Evolutionary conservation across 1,140 invertebrate genomes (phyloP), one percentile per base, ranked within the genome.

Genomic region (Brachionus angularis): DNA sequence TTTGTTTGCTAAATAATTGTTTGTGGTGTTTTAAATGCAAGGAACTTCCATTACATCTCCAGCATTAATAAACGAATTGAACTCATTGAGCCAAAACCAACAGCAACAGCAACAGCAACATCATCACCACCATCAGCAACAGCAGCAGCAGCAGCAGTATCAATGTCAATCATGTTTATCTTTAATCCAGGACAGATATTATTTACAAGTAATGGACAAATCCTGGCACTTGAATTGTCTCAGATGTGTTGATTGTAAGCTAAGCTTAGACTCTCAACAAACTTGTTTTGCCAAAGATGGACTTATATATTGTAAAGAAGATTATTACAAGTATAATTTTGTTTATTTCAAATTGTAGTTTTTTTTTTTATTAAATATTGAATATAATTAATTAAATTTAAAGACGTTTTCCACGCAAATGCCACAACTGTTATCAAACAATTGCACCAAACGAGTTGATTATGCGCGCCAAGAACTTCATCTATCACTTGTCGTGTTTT

Each of bases 281-380:
- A 91, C 91, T 61, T 96, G 93, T 82, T 97, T 93, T 81, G 88
- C 91, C 52, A 85, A 90, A 73, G 91, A 95, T 79, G 92, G 91
- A 73, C 90, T 90, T 78, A 96, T 96, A 75, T 96, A 92, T 83
- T 96, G 93, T 86, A 94, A 94, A 82, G 91, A 93, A 78, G 93
- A 97, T 81, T 96, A 96, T 83, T 91, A 93, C 85, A 89, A 91
- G 93, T 96, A 80, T 50, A 16, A 50, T 7, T 42, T 42, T 10
- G 10, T 10, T 50, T 50, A 7, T 29, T 7, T 50, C 47, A 7
- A 50, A 7, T 50, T 18, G 21, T 10, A 67, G 3, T 21, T 67
- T 16, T 5, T 23, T 67, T n/a, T 21, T 12, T 21, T 10, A 21
- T 8, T 4, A 0, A 7, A 14, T 64, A 10, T 16, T 64, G 10